Percentiles rank a stretch among this genome's conserved stretches.
Evolutionary conservation across 2,888 invertebrate genomes (phyloP).

Genomic region (Diaphora mendica): DNA sequence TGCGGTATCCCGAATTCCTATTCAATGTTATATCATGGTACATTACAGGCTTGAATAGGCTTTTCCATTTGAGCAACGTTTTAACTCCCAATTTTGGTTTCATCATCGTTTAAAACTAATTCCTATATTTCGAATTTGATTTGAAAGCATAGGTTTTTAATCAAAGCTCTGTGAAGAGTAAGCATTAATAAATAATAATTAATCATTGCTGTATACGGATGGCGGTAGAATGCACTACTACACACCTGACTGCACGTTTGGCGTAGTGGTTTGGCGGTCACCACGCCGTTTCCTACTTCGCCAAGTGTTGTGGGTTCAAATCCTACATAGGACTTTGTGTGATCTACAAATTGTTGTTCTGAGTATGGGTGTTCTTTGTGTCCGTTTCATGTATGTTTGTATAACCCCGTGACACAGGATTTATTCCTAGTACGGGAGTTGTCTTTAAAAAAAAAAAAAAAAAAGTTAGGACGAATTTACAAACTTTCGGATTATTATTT

Average conservation of each 20-base stretch:
- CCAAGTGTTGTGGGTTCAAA: too few relatives aligned
- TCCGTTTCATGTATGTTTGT: too few relatives aligned
- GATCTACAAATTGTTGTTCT: too few relatives aligned
- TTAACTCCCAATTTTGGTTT: conserved; percentile 58
- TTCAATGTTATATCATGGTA: conserved; percentile 66
- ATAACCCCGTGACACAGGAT: too few relatives aligned
- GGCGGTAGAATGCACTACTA: too few relatives aligned
- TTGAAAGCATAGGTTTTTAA: neutral
- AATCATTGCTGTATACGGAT: neutral
- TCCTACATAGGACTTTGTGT: too few relatives aligned
- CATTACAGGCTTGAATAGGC: conserved; percentile 63
- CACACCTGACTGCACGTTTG: too few relatives aligned
- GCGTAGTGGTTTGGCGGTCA: too few relatives aligned
- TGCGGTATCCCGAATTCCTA: conserved; percentile 76
- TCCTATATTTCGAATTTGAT: conserved; percentile 14
- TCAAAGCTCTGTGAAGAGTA: neutral
- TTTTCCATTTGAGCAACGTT: conserved; percentile 69
- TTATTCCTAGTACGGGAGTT: too few relatives aligned
- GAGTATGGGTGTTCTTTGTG: too few relatives aligned
- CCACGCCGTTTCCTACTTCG: too few relatives aligned
- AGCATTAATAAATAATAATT: neutral
- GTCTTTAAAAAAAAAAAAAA: too few relatives aligned
- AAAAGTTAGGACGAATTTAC: neutral
- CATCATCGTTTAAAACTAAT: conserved; percentile 62
- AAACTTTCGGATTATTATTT: neutral